Evolutionary conservation across 2,113 vertebrate species (phyloP).

Genomic region (Chloropsis hardwickii): DNA sequence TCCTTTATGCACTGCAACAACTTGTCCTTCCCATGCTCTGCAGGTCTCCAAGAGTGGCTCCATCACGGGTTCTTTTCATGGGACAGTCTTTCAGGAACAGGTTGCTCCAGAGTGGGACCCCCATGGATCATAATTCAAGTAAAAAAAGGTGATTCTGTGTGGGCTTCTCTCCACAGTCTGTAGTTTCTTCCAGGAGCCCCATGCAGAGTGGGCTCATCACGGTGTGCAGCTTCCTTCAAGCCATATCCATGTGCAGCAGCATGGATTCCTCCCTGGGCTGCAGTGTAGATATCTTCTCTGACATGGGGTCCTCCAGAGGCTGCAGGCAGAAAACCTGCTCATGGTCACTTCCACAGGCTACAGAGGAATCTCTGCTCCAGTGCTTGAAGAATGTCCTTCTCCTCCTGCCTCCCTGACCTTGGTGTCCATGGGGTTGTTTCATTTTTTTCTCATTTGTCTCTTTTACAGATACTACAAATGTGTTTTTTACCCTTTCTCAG

Average conservation of each 20-base stretch:
- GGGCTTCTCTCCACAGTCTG: neutral
- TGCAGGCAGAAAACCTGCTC: neutral
- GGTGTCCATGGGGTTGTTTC: neutral
- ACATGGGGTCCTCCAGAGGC: neutral
- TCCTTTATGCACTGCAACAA: neutral
- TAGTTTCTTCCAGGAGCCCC: neutral
- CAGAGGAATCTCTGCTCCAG: neutral
- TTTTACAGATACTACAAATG: neutral
- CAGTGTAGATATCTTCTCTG: neutral
- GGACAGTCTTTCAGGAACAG: neutral
- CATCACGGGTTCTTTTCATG: neutral
- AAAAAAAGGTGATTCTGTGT: neutral
- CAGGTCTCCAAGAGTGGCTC: neutral
- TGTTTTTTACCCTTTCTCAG: neutral
- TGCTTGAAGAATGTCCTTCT: neutral
- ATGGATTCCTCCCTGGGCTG: neutral
- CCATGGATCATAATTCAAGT: neutral
- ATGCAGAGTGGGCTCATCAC: neutral
- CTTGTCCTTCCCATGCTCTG: neutral
- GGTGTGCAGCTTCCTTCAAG: neutral
- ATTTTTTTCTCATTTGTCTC: neutral
- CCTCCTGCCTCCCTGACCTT: neutral
- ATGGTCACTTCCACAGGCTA: neutral
- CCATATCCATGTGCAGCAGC: neutral
- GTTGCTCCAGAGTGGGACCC: neutral